These are phyloP conservation scores for Aplidium turbinatum DNA, from an alignment of 23 tunicate species.

Conservation along the genomic window DNA sequence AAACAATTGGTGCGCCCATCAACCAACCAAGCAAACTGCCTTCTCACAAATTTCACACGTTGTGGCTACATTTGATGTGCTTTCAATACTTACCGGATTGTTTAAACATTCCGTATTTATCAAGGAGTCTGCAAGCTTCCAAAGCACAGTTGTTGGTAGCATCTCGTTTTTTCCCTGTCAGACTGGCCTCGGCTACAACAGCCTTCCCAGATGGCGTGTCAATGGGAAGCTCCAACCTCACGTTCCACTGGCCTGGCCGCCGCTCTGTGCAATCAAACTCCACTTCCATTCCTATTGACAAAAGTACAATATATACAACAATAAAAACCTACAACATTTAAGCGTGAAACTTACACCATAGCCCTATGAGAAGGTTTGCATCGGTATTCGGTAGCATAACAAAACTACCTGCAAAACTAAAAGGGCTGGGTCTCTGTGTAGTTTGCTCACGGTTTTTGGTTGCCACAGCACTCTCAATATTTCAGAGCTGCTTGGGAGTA, in stretches of 20 bases:
- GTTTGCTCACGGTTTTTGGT: no score
- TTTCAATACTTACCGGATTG: conserved; percentile 45
- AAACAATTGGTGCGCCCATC: no score
- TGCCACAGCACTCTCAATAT: no score
- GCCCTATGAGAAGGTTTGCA: no score
- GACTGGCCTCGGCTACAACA: conserved; percentile 72
- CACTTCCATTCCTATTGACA: conserved; percentile 58
- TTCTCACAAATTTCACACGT: no score
- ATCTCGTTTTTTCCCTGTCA: conserved; percentile 70
- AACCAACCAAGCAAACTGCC: no score
- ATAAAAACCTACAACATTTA: no score
- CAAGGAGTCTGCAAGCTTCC: conserved; percentile 87
- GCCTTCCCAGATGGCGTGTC: conserved; percentile 67
- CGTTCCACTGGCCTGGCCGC: conserved; percentile 92
- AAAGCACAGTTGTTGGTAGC: conserved; percentile 81
- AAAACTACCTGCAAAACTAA: background rate
- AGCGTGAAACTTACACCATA: no score
- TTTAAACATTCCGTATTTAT: conserved; percentile 88
- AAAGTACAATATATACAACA: background rate
- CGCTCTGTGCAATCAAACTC: conserved; percentile 87
- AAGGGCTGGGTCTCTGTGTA: background rate
- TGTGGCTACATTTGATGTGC: no score
- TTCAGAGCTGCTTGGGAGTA: no score
- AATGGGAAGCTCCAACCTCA: conserved; percentile 63
- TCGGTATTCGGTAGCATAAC: no score